A percentile compares a stretch with the other conserved stretches of the same genome.
Evolutionary conservation across 64 coral and sea anemone species (phyloP).

Genomic region (Porites australiensis): DNA sequence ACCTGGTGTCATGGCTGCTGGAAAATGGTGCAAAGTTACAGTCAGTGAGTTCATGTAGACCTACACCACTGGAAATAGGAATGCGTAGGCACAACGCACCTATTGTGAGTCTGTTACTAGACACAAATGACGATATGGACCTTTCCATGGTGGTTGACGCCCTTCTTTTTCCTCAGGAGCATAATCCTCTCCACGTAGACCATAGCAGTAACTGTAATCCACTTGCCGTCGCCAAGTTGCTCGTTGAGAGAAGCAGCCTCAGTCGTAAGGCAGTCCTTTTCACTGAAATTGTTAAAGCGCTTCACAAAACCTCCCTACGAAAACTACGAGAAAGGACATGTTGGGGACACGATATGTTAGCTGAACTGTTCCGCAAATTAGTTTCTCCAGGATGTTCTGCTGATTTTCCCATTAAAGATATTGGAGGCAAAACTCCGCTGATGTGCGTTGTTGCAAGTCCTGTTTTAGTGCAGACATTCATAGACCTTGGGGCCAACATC

Average conservation of each 20-base stretch:
- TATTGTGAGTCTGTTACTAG: neutral
- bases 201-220: neutral
- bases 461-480: neutral
- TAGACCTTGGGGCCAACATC: neutral
- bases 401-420: conserved; percentile 2
- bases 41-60: neutral
- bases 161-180: neutral
- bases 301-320: neutral
- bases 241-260: neutral
- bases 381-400: neutral
- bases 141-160: neutral
- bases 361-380: neutral
- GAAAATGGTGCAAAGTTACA: conserved; percentile 23
- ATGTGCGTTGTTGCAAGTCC: conserved; percentile 2
- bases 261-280: neutral
- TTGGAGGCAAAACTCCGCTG: conserved; percentile 12
- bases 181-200: no score
- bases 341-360: neutral
- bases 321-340: neutral
- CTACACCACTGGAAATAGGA: neutral
- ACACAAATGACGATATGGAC: neutral
- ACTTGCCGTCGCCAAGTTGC: neutral
- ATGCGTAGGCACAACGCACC: neutral
- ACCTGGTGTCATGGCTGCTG: conserved; percentile 56
- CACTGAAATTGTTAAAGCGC: neutral